phyloP scores from a whole-genome alignment of 2,797 vertebrate species.

The Semaprochilodus insignis region DNA sequence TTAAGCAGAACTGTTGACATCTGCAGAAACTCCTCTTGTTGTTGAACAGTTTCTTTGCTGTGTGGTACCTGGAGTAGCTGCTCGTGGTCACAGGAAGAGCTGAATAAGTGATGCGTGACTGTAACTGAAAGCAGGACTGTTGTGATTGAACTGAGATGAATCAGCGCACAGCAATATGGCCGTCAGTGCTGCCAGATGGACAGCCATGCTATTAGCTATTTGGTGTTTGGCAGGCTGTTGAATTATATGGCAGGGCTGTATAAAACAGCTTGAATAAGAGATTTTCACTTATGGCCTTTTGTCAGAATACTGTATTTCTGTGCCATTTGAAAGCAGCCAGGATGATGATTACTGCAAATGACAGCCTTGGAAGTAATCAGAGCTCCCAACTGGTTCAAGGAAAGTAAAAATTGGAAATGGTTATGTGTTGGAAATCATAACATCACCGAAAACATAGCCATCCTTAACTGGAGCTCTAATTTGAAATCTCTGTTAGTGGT shows the following conservation, averaged over 20 bases:
- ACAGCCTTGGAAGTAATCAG: neutral
- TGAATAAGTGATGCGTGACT: conserved; percentile 36
- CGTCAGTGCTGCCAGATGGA: conserved; percentile 55
- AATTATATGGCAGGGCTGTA: conserved; percentile 27
- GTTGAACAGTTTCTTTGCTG: conserved; percentile 1
- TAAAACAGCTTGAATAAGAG: conserved; percentile 37
- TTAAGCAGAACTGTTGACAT: too few relatives aligned
- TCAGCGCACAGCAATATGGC: conserved; percentile 36
- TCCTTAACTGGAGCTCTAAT: too few relatives aligned
- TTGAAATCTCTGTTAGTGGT: too few relatives aligned
- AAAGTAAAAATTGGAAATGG: neutral
- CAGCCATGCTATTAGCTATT: conserved; percentile 32
- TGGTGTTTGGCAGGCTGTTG: conserved; percentile 35
- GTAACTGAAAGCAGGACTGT: conserved; percentile 5
- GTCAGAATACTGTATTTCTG: conserved; percentile 35
- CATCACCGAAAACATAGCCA: too few relatives aligned
- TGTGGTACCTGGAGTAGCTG: neutral
- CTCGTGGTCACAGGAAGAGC: conserved; percentile 2
- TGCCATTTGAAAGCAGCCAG: neutral
- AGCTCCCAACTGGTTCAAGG: neutral
- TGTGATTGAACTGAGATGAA: conserved; percentile 32
- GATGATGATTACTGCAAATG: conserved; percentile 13
- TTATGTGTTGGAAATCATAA: too few relatives aligned
- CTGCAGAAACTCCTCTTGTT: conserved; percentile 8
- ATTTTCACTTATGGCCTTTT: conserved; percentile 25